These are phyloP conservation scores for Laterallus jamaicensis DNA, from an alignment of 2,113 vertebrate genomes.

Conservation along the genomic window DNA sequence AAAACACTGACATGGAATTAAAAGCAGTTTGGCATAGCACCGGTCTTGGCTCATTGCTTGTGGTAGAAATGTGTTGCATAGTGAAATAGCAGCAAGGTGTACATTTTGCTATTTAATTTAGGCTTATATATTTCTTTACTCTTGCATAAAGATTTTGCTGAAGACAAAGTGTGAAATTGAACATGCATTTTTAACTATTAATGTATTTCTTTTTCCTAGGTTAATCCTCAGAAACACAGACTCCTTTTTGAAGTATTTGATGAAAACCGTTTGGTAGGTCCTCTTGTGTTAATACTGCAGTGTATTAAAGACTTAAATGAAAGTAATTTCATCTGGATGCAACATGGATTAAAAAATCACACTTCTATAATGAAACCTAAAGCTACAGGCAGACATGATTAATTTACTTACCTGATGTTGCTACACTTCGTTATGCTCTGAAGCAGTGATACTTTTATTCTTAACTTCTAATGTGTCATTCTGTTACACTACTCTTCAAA, in stretches of 20 bases:
- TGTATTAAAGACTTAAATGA: neutral
- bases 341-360: neutral
- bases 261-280: slow-evolving; percentile 95
- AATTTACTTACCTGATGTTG: fast-evolving
- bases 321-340: neutral
- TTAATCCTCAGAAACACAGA: slow-evolving; percentile 89
- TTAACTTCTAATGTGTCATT: neutral
- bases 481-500: neutral
- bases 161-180: neutral
- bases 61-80: neutral
- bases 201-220: slow-evolving; percentile 73
- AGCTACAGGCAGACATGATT: neutral
- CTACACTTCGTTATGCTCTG: neutral
- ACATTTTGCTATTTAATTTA: neutral
- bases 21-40: neutral
- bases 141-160: neutral
- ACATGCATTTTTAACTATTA: neutral
- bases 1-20: neutral
- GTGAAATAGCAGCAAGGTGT: neutral
- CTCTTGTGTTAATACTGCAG: neutral
- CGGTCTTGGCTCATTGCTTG: neutral
- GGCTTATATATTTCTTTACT: neutral
- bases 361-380: neutral
- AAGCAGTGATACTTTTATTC: neutral
- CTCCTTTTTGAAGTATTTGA: slow-evolving; percentile 97